Evolutionary conservation across 2,113 vertebrate genomes (phyloP).

Genomic region (Hyperoodon ampullatus): DNA sequence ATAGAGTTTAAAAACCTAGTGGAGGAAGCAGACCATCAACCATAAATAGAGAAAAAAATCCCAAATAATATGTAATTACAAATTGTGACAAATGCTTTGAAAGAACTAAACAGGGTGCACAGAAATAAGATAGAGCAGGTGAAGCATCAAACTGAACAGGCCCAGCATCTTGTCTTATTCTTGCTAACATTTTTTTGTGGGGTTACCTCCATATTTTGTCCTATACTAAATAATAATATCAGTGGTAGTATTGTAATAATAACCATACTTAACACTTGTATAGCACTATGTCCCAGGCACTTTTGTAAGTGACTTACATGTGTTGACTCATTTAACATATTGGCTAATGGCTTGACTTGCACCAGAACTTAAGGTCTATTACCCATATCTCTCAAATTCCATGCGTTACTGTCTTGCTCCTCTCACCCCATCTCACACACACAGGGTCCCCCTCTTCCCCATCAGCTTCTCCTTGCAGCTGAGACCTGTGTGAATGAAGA

Average conservation of each 20-base stretch:
- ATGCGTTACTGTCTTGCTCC: neutral
- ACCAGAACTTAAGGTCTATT: neutral
- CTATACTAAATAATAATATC: neutral
- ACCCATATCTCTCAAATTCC: neutral
- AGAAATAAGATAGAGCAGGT: neutral
- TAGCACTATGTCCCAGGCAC: neutral
- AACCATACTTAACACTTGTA: neutral
- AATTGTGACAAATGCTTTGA: neutral
- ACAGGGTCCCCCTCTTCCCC: neutral
- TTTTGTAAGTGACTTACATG: neutral
- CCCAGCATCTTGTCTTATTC: neutral
- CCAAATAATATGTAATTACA: neutral
- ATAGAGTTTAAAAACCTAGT: neutral
- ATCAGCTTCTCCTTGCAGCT: neutral
- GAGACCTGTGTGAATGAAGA: neutral
- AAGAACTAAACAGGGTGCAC: neutral
- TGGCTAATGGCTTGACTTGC: neutral
- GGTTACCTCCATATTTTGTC: neutral
- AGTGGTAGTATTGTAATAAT: neutral
- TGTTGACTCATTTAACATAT: neutral
- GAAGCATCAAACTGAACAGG: neutral
- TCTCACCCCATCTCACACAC: neutral
- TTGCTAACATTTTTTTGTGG: neutral
- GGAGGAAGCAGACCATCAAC: neutral
- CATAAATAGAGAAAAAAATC: neutral